Percentiles rank a stretch among this genome's conserved stretches.
These are phyloP conservation scores for Drosophila quadrilineata DNA, from an alignment of 1,140 invertebrate genomes.

Conservation along the genomic window DNA sequence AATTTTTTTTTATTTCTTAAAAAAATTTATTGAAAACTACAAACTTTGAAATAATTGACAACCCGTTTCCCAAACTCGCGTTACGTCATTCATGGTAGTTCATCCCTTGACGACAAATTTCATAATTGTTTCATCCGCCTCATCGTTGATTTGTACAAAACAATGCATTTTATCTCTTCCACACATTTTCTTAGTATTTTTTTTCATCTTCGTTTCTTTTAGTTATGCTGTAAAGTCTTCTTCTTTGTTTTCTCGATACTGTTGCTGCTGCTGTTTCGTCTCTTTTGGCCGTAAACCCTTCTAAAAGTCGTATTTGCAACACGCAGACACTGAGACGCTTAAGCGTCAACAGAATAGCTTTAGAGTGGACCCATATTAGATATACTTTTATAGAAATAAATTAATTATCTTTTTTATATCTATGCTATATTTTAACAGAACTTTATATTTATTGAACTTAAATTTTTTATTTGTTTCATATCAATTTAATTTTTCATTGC, in stretches of 20 bases:
- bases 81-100: constrained; percentile 53
- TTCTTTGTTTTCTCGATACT: no score
- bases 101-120: constrained; percentile 34
- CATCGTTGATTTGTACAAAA: constrained; percentile 32
- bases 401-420: no score
- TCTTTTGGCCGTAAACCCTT: constrained; percentile 61
- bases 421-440: neutral
- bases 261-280: constrained; percentile 21
- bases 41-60: constrained; percentile 24
- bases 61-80: constrained; percentile 45
- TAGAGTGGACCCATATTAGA: constrained; percentile 52
- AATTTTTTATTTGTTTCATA: neutral
- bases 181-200: constrained; percentile 72
- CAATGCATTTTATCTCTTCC: constrained; percentile 75
- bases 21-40: no score
- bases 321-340: constrained; percentile 51
- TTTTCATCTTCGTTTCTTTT: constrained; percentile 31
- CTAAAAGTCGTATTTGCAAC: no score
- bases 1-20: neutral
- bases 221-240: no score
- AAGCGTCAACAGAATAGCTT: constrained; percentile 10
- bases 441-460: neutral
- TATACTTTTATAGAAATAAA: neutral
- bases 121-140: constrained; percentile 19
- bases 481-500: neutral